Conservation (phyloP, 2,888 invertebrate species). For the Chrysodeixis includens region DNA sequence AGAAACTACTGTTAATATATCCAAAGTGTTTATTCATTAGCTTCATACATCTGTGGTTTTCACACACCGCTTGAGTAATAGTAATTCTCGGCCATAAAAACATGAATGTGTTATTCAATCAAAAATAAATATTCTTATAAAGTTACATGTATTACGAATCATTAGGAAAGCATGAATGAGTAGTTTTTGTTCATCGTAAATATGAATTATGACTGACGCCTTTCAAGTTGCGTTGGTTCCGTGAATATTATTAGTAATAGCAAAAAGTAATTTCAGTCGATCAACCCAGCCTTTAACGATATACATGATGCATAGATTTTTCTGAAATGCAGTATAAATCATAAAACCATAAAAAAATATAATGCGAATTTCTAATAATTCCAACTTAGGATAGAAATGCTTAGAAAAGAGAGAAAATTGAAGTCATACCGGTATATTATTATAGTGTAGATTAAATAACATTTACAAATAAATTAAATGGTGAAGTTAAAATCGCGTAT, state of each 20-base stretch:
- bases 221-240: too few species aligned
- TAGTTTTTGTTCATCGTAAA: neutral
- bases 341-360: too few species aligned
- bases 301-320: too few species aligned
- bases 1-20: neutral
- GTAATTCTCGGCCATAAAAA: neutral
- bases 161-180: neutral
- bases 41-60: neutral
- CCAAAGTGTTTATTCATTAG: neutral
- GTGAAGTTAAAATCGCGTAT: neutral
- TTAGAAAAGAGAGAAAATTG: neutral
- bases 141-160: neutral
- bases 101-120: neutral
- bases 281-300: too few species aligned
- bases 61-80: neutral
- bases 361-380: too few species aligned
- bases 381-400: neutral
- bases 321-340: too few species aligned
- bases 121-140: neutral
- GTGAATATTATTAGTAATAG: too few species aligned
- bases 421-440: neutral
- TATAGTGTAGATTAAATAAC: neutral
- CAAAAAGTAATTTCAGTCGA: too few species aligned
- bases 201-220: neutral
- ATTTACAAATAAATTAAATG: neutral